Evolutionary conservation across 2,113 vertebrate genomes (phyloP), one percentile per base, ranked within the genome.

Genomic region (Cyanistes caeruleus): DNA sequence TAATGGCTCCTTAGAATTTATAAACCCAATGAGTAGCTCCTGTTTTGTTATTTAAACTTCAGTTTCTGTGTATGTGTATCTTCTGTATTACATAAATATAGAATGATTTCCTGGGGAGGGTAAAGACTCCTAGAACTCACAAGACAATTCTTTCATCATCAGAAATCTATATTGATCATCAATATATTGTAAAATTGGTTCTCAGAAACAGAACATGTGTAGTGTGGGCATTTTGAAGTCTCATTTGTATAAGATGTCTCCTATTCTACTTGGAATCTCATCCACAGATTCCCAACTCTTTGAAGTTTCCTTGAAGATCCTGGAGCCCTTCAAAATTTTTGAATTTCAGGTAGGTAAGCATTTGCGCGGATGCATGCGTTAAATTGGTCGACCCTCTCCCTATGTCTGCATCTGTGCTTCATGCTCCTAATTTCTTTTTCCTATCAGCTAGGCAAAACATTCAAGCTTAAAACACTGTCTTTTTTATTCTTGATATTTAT

Each of bases 301-400:
- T 97, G 97, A 97, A 97, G 96, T 97, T 97, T 97, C 93, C 95
- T 96, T 95, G 96, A 96, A 96, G 94, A 94, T 96, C 87, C 82
- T 97, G 97, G 97, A 97, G 96, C 96, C 95, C 91, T 97, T 97
- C 93, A 97, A 95, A 96, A 92, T 97, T 97, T 97, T 97, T 97
- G 95, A 96, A 97, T 97, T 97, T 96, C 96, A 97, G 97, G 97
- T 97, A 94, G 96, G 96, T 97, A 96, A 96, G 96, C 96, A 96
- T 91, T 94, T 96, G 93, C 92, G 95, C 92, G 90, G 96, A 97
- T 96, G 96, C 96, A 97, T 96, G 96, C 91, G 96, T 97, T 97
- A 96, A 97, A 96, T 97, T 97, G 96, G 94, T 97, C 93, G 96
- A 97, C 96, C 96, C 96, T 97, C 96, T 97, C 96, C 96, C 96